phyloP scores from a whole-genome alignment of 1,140 invertebrate species.

The Aradophagus sp. region DNA sequence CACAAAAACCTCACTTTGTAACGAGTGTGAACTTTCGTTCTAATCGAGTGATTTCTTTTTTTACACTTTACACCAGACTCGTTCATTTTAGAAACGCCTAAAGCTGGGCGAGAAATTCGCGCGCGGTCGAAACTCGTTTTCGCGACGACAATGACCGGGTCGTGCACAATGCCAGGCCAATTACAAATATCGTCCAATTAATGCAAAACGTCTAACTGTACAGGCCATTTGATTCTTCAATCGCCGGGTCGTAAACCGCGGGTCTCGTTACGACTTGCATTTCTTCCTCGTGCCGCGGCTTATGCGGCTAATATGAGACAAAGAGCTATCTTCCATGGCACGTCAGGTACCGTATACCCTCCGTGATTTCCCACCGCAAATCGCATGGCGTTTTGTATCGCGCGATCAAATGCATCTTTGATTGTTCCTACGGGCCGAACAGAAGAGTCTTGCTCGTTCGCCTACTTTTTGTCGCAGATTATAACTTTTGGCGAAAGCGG shows the following conservation, averaged over 20 bases:
- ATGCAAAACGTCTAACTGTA: constrained; percentile 35
- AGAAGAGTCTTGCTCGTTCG: not conserved
- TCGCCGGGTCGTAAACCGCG: constrained; percentile 16
- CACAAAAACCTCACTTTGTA: no score
- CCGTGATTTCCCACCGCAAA: constrained; percentile 35
- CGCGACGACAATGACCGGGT: no score
- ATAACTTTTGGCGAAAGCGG: no score
- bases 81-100: no score
- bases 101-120: no score
- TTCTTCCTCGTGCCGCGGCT: constrained; percentile 4
- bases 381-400: constrained; percentile 30
- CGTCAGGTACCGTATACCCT: constrained; percentile 38
- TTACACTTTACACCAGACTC: no score
- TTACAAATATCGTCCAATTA: constrained; percentile 34
- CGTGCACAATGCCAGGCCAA: no score
- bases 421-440: constrained; percentile 29
- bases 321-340: constrained; percentile 19
- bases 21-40: no score
- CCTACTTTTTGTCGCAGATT: no score
- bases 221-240: constrained; percentile 36
- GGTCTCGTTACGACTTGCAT: constrained; percentile 9
- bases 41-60: no score
- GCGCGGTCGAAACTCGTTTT: no score
- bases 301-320: constrained; percentile 32
- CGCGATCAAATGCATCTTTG: constrained; percentile 31